Evolutionary conservation across 1,140 invertebrate species (phyloP).

Genomic region (Globodera rostochiensis): DNA sequence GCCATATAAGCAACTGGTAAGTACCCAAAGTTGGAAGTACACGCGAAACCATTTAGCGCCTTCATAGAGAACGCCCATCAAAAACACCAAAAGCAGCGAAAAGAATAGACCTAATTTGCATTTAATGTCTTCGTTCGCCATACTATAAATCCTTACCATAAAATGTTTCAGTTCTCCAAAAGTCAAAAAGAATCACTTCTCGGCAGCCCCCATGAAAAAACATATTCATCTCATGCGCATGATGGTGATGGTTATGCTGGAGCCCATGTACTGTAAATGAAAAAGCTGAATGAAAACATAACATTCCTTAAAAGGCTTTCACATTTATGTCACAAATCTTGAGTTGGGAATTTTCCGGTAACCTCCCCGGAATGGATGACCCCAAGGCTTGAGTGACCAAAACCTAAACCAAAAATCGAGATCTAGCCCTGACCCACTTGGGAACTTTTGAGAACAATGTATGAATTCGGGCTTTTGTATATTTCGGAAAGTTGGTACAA

Average conservation of each 20-base stretch:
- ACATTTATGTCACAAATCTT: too few relatives aligned
- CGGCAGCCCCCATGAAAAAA: constrained; percentile 58
- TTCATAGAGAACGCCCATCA: constrained; percentile 55
- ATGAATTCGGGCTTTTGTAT: too few relatives aligned
- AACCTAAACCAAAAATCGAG: too few relatives aligned
- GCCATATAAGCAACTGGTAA: not conserved
- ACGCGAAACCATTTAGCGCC: constrained; percentile 59
- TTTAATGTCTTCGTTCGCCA: not conserved
- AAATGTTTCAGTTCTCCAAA: constrained; percentile 44
- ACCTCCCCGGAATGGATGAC: too few relatives aligned
- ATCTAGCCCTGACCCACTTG: too few relatives aligned
- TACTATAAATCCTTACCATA: constrained; percentile 13
- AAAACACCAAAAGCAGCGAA: constrained; percentile 51
- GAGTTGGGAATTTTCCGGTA: too few relatives aligned
- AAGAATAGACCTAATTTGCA: constrained; percentile 45
- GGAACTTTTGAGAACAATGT: too few relatives aligned
- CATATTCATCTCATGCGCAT: constrained; percentile 55
- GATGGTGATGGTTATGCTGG: not conserved
- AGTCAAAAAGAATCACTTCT: constrained; percentile 59
- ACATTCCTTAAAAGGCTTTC: too few relatives aligned
- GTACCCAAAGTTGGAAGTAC: constrained; percentile 47
- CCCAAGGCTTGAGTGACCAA: too few relatives aligned
- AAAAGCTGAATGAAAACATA: too few relatives aligned
- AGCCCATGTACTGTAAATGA: not conserved
- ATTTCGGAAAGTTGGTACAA: too few relatives aligned